Conservation (phyloP, 1,140 invertebrate species). For the Drosophila miranda region DNA sequence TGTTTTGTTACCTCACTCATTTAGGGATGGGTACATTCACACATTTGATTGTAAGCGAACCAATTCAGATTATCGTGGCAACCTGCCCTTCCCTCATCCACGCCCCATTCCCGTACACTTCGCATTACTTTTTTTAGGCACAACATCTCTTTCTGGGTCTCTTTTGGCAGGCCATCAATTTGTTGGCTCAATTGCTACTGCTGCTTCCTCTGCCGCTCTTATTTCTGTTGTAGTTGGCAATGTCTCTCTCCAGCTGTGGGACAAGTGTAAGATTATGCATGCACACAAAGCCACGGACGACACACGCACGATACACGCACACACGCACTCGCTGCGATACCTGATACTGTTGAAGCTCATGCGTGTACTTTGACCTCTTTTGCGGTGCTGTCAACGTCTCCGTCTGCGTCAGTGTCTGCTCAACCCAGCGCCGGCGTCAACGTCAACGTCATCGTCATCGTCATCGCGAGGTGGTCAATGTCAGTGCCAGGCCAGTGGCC, state of each 20-base stretch:
- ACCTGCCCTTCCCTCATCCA: too few species aligned
- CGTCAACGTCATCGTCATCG: conserved; percentile 8
- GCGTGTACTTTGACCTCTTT: conserved; percentile 76
- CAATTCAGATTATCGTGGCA: too few species aligned
- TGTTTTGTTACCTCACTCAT: too few species aligned
- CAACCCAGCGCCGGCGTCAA: background rate
- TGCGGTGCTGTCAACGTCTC: conserved; percentile 11
- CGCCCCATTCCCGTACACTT: too few species aligned
- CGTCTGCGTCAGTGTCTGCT: conserved; percentile 19
- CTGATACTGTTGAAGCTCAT: conserved; percentile 37
- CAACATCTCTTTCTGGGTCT: conserved; percentile 39
- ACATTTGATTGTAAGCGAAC: too few species aligned
- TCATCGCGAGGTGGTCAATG: conserved; percentile 59
- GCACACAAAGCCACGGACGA: conserved; percentile 16
- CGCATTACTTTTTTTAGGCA: conserved; percentile 36
- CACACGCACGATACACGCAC: conserved; percentile 16
- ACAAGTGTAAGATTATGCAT: conserved; percentile 54
- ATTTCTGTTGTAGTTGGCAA: conserved; percentile 9
- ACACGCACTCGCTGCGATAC: conserved; percentile 13
- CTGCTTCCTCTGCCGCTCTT: conserved; percentile 9
- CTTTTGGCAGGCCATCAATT: conserved; percentile 10
- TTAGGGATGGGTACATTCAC: too few species aligned
- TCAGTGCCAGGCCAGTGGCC: conserved; percentile 61
- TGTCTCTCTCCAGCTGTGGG: conserved; percentile 35
- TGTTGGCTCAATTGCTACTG: too few species aligned